Evolutionary conservation across 2,888 invertebrate genomes (phyloP).

Genomic region (Eristalis intricaria): DNA sequence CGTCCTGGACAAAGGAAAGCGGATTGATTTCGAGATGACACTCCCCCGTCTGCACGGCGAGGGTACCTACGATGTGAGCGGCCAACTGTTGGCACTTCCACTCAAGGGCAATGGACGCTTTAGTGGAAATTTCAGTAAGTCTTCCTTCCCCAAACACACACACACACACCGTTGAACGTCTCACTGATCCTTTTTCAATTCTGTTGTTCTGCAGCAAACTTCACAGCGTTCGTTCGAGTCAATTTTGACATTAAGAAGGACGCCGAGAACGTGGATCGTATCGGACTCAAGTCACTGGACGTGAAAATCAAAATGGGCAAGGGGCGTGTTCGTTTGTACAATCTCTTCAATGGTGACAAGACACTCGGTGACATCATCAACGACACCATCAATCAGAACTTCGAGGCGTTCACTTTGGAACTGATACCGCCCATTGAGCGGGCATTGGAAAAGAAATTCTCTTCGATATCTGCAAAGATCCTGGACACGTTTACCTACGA

Average conservation of each 20-base stretch:
- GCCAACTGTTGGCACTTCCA: slow-evolving; percentile 87
- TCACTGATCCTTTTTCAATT: too few species aligned
- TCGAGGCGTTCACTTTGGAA: slow-evolving; percentile 87
- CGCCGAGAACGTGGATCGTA: slow-evolving; percentile 83
- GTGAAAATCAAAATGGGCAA: slow-evolving; percentile 87
- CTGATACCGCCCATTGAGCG: slow-evolving; percentile 88
- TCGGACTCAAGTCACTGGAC: slow-evolving; percentile 85
- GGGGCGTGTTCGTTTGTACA: slow-evolving; percentile 86
- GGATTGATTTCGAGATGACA: slow-evolving; percentile 83
- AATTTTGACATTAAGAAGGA: slow-evolving; percentile 83
- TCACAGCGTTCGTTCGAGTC: slow-evolving; percentile 85
- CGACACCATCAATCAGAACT: slow-evolving; percentile 83
- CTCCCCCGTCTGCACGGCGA: slow-evolving; percentile 84
- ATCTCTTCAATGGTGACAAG: slow-evolving; percentile 88
- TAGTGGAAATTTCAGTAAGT: slow-evolving; percentile 87
- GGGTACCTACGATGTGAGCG: slow-evolving; percentile 86
- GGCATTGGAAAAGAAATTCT: slow-evolving; percentile 83
- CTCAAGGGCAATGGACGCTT: slow-evolving; percentile 87
- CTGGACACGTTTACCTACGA: slow-evolving; percentile 84
- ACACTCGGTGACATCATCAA: slow-evolving; percentile 88
- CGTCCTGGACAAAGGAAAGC: slow-evolving; percentile 77
- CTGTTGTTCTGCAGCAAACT: slow-evolving; percentile 83
- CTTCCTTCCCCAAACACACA: not conserved
- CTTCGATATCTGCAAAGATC: slow-evolving; percentile 84
- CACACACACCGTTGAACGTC: not conserved